A percentile compares a stretch with the other conserved stretches of the same genome.
Evolutionary conservation across 2,888 invertebrate genomes (phyloP).

Genomic region (Apamea crenata): DNA sequence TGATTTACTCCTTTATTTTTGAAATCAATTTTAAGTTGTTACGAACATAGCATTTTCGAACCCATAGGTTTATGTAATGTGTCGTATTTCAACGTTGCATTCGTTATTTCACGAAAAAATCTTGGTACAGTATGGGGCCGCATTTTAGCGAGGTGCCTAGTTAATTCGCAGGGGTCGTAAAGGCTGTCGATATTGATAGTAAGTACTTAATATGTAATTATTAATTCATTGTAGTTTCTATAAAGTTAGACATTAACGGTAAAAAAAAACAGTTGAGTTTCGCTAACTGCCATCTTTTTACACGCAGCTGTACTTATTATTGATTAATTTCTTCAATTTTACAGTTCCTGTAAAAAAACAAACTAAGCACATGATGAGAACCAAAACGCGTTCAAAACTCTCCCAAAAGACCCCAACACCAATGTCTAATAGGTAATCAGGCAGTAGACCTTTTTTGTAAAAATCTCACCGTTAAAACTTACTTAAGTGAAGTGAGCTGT

Average conservation of each 20-base stretch:
- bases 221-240: not conserved
- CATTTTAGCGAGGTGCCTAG: not conserved
- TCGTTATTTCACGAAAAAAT: too few species aligned
- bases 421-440: not conserved
- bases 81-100: too few species aligned
- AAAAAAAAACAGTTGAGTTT: conserved; percentile 9
- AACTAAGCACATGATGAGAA: not conserved
- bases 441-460: not conserved
- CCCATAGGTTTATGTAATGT: too few species aligned
- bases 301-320: not conserved
- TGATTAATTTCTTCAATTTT: not conserved
- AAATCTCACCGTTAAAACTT: not conserved
- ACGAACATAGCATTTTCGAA: too few species aligned
- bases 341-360: not conserved
- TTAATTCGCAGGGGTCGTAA: not conserved
- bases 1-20: too few species aligned
- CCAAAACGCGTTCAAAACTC: not conserved
- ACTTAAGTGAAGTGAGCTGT: not conserved
- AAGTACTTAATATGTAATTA: not conserved
- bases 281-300: not conserved
- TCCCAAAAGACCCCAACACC: conserved; percentile 6
- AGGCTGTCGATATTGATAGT: not conserved
- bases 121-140: not conserved
- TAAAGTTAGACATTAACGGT: too few species aligned
- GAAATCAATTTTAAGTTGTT: too few species aligned